Percentiles rank a stretch among this genome's conserved stretches.
These are phyloP conservation scores for Rousettus leschenaultii DNA, from an alignment of 2,113 vertebrate species.

Conservation along the genomic window DNA sequence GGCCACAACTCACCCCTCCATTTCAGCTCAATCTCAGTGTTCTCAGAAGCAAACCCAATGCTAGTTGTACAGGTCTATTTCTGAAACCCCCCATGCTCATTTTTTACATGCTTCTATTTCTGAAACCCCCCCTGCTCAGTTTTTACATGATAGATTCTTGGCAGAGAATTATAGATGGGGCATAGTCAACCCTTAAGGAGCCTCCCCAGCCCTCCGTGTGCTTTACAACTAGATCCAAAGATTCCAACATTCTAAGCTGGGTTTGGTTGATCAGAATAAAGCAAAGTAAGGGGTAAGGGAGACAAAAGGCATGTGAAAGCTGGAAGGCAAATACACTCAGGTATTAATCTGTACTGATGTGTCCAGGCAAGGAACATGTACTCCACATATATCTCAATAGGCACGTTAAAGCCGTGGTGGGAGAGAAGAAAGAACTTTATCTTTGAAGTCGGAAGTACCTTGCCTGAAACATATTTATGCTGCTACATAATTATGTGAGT, in stretches of 20 bases:
- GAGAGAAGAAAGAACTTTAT: background rate
- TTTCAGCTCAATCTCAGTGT: background rate
- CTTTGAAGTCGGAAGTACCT: background rate
- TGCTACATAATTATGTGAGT: slow-evolving; percentile 6
- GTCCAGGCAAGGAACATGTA: background rate
- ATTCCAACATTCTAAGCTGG: background rate
- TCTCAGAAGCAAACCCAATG: background rate
- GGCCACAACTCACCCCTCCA: background rate
- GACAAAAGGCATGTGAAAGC: background rate
- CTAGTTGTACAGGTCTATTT: background rate
- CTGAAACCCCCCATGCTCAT: background rate
- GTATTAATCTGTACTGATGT: background rate
- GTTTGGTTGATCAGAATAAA: background rate
- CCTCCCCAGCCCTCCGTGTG: background rate
- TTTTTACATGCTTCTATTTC: background rate
- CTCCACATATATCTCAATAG: background rate
- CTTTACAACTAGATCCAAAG: background rate
- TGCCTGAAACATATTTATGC: background rate
- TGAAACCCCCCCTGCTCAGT: background rate
- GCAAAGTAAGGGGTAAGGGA: background rate
- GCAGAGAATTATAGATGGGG: background rate
- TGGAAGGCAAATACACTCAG: background rate
- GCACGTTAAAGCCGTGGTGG: background rate
- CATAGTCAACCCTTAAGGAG: background rate
- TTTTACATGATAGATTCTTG: background rate